Percentiles rank a stretch among this genome's conserved stretches.
Evolutionary conservation across 1,140 invertebrate genomes (phyloP).

Genomic region (Drosophila pruinosa): DNA sequence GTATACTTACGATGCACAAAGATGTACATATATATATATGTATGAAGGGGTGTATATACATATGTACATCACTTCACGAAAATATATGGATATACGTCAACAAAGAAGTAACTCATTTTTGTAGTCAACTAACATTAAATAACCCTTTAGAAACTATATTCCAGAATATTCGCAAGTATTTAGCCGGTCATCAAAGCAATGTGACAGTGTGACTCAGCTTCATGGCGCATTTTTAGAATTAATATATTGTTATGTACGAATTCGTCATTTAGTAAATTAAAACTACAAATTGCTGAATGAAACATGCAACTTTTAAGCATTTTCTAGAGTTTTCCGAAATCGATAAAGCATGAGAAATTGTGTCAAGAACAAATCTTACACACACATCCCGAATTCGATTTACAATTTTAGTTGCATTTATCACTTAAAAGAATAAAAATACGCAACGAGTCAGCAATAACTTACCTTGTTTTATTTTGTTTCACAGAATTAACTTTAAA

Average conservation of each 20-base stretch:
- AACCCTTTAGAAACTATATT: background rate
- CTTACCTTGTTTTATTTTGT: conserved; percentile 46
- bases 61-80: background rate
- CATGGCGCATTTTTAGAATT: background rate
- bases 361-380: conserved; percentile 56
- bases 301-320: background rate
- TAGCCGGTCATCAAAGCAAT: conserved; percentile 15
- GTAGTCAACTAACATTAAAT: background rate
- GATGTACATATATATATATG: background rate
- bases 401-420: background rate
- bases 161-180: conserved; percentile 27
- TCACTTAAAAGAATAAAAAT: background rate
- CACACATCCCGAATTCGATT: background rate
- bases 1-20: background rate
- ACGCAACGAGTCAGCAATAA: background rate
- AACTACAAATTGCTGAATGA: conserved; percentile 23
- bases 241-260: background rate
- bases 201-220: conserved; percentile 10
- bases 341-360: conserved; percentile 37
- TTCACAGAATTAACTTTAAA: conserved; percentile 57
- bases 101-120: background rate
- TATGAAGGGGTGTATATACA: background rate
- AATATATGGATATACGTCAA: background rate
- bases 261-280: background rate
- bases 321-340: conserved; percentile 35